A percentile compares a stretch with the other conserved stretches of the same genome.
Evolutionary conservation across 2,797 vertebrate species (phyloP).

Genomic region (Danio kyathit): DNA sequence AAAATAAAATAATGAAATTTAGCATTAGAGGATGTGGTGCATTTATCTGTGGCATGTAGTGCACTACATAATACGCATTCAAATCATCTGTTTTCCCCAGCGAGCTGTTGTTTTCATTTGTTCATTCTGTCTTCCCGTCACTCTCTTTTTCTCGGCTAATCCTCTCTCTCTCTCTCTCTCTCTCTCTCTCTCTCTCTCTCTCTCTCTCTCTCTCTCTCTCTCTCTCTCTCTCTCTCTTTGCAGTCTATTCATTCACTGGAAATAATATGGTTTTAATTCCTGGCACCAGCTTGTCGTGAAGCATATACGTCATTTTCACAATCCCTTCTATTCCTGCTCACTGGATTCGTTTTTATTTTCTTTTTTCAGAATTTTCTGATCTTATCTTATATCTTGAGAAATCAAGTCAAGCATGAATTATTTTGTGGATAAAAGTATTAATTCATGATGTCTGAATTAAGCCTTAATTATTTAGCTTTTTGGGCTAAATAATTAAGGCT

Average conservation of each 20-base stretch:
- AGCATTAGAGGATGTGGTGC: slow-evolving; percentile 6
- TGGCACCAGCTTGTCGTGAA: slow-evolving; percentile 38
- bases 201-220: too few relatives aligned
- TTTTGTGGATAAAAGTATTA: slow-evolving; percentile 68
- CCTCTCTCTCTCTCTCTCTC: too few relatives aligned
- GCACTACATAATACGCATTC: slow-evolving; percentile 8
- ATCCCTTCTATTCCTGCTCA: slow-evolving; percentile 35
- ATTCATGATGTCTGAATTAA: slow-evolving; percentile 63
- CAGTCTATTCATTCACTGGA: slow-evolving; percentile 56
- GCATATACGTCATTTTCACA: slow-evolving; percentile 36
- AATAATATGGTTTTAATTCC: slow-evolving; percentile 62
- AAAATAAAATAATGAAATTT: not conserved
- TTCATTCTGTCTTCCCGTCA: slow-evolving; percentile 8
- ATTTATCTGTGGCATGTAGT: not conserved
- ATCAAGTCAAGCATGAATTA: slow-evolving; percentile 67
- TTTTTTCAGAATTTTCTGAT: slow-evolving; percentile 40
- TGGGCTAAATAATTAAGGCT: too few relatives aligned
- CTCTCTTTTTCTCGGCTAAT: slow-evolving; percentile 16
- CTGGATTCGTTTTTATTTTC: slow-evolving; percentile 56
- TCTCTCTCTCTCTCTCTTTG: not conserved
- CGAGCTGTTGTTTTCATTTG: slow-evolving; percentile 22
- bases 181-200: too few relatives aligned
- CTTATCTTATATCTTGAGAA: slow-evolving; percentile 70
- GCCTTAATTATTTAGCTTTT: too few relatives aligned
- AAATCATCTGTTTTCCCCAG: slow-evolving; percentile 5